Evolutionary conservation across 1,140 invertebrate genomes (phyloP).

Genomic region (Euwallacea fornicatus): DNA sequence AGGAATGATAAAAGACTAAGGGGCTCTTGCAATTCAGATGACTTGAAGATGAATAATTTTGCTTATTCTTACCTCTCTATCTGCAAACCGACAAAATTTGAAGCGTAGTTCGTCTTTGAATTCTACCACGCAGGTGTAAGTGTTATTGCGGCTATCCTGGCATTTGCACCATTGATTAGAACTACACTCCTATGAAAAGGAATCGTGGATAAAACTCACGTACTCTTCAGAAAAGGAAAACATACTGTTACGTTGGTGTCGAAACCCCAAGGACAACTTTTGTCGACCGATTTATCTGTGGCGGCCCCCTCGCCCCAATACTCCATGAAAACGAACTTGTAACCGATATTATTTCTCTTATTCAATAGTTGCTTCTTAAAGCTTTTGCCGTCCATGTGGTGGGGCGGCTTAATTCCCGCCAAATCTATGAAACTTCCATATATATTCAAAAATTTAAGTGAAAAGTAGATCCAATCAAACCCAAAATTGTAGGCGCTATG

Average conservation of each 20-base stretch:
- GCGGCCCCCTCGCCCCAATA: slow-evolving; percentile 71
- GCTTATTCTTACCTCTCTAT: slow-evolving; percentile 63
- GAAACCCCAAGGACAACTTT: slow-evolving; percentile 60
- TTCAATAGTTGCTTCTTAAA: slow-evolving; percentile 54
- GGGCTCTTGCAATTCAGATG: too few relatives aligned
- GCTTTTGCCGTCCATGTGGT: slow-evolving; percentile 67
- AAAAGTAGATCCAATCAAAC: neutral
- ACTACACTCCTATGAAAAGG: slow-evolving; percentile 62
- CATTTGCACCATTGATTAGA: slow-evolving; percentile 74
- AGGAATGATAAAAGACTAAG: too few relatives aligned
- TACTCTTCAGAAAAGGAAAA: slow-evolving; percentile 11
- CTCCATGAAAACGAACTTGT: slow-evolving; percentile 66
- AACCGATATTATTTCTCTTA: slow-evolving; percentile 18
- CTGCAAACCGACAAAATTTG: slow-evolving; percentile 76
- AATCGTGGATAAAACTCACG: too few relatives aligned
- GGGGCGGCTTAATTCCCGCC: slow-evolving; percentile 57
- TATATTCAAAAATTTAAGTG: neutral
- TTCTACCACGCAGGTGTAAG: slow-evolving; percentile 74
- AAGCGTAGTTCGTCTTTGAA: slow-evolving; percentile 60
- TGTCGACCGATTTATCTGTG: slow-evolving; percentile 55
- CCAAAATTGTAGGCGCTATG: slow-evolving; percentile 59
- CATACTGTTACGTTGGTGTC: slow-evolving; percentile 63
- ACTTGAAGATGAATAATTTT: neutral
- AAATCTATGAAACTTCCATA: slow-evolving; percentile 58
- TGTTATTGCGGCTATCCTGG: slow-evolving; percentile 81